Percentiles rank a stretch among this genome's conserved stretches.
phyloP scores from a whole-genome alignment of 2,113 vertebrate genomes.

The Chaetura pelagica region DNA sequence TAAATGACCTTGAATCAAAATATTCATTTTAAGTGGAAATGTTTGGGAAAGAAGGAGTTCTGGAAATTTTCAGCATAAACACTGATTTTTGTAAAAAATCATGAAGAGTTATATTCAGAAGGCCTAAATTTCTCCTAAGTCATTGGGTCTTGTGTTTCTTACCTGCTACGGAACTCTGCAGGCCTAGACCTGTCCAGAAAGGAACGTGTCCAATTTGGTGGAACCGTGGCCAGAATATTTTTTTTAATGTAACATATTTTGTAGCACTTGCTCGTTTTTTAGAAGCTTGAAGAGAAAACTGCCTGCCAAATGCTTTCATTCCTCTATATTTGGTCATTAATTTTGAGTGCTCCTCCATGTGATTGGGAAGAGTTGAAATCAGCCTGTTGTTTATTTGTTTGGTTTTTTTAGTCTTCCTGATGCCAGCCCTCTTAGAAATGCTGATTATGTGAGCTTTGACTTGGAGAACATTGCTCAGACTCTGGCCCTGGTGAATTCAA shows the following conservation, averaged over 20 bases:
- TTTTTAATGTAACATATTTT: background rate
- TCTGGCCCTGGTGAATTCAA: background rate
- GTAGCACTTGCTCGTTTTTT: background rate
- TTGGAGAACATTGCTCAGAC: background rate
- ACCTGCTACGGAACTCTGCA: background rate
- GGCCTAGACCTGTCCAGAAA: background rate
- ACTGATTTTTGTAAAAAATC: background rate
- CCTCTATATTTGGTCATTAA: background rate
- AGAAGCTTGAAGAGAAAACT: background rate
- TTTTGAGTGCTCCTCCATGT: background rate
- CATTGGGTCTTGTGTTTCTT: background rate
- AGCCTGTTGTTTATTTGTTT: background rate
- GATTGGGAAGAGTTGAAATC: background rate
- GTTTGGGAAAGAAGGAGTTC: constrained; percentile 39
- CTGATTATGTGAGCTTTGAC: background rate
- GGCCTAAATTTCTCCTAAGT: background rate
- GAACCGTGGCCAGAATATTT: background rate
- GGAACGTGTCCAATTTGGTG: background rate
- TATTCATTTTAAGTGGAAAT: constrained; percentile 52
- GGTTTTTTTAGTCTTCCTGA: background rate
- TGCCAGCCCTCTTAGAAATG: background rate
- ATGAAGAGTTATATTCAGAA: background rate
- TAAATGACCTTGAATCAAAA: constrained; percentile 45
- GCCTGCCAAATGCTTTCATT: background rate
- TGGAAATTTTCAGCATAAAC: constrained; percentile 53